Base-by-base conservation (phyloP, 2,797 vertebrate species). In the Darevskia nairensis region DNA sequence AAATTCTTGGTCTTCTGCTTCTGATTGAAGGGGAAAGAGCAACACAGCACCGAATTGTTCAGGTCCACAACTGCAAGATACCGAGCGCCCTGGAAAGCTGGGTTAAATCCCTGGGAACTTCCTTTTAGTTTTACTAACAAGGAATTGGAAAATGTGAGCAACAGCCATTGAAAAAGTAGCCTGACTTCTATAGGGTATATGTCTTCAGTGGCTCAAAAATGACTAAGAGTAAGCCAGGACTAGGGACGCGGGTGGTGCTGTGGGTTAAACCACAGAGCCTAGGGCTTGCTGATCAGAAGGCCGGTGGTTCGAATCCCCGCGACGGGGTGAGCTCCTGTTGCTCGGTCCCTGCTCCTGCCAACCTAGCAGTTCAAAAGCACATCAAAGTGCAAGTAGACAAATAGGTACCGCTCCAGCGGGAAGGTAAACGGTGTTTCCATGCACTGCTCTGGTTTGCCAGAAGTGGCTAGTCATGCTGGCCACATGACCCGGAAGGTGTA, bases 101-200 rank as follows among this genome's bases (percentile, higher is more conserved):
- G 80, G 55, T 86, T 88, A 88, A 87, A 64, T 88, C 78, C 61
- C 91, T 90, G 15, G 85, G 15, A 89, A 55, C 39, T 92, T 66
- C 35, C 75, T 90, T 91, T 66, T 75, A 82, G 72, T 85, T 75
- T 39, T 74, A 86, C 44, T 86, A 80, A 35, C 41, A 80, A 88
- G 35, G 8, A 84, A 19, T 64, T 59, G 74, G 89, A 84, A 91
- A 55, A 69, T 61, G 10, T 35, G 29, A 85, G 23, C 50, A 50
- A 8, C 66, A 87, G 15, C 21, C 35, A 41, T 72, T 35, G 69
- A 39, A 0, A 0, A 35, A 0, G 0, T 84, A 8, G 1, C 41
- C 74, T 90, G 0, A 0, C 23, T 68, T 89, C 46, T 44, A 66
- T 25, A 55, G 46, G 17, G n/a, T 8, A 0, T 86, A 77, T 72